These are phyloP conservation scores for Lates calcarifer DNA, from an alignment of 2,113 vertebrate genomes.

Conservation along the genomic window DNA sequence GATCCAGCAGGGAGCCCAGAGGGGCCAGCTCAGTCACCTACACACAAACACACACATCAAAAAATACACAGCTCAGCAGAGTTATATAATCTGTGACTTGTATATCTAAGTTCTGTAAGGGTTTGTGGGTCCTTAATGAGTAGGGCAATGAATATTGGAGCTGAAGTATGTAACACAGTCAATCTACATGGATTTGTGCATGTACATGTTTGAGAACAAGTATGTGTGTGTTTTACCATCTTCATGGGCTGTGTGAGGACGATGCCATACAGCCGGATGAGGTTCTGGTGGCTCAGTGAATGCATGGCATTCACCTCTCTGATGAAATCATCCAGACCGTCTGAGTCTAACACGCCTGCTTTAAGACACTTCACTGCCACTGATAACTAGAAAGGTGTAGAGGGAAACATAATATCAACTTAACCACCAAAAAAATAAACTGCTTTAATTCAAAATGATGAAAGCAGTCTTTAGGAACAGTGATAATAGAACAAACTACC, in stretches of 20 bases:
- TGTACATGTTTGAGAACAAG: background rate
- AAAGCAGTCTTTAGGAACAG: background rate
- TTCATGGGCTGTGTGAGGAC: conserved; percentile 99
- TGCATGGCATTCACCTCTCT: conserved; percentile 99
- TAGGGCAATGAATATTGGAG: too few relatives aligned
- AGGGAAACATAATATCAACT: background rate
- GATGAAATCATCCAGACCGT: conserved; percentile 97
- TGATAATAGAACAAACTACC: too few relatives aligned
- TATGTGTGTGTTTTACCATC: conserved; percentile 88
- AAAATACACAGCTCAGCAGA: background rate
- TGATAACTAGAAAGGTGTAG: conserved; percentile 83
- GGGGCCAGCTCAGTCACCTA: conserved; percentile 97
- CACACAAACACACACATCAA: conserved; percentile 30
- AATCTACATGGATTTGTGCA: background rate
- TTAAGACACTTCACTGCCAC: conserved; percentile 99
- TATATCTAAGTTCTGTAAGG: background rate
- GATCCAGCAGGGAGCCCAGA: conserved; percentile 93
- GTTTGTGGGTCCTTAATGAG: background rate
- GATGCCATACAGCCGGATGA: conserved; percentile 95
- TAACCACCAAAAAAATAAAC: background rate
- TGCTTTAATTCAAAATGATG: background rate
- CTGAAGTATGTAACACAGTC: background rate
- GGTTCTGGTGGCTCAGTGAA: conserved; percentile 95
- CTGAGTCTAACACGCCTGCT: conserved; percentile 91
- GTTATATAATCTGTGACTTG: background rate